phyloP scores from a whole-genome alignment of 2,888 invertebrate species.

The Plebejus anna region DNA sequence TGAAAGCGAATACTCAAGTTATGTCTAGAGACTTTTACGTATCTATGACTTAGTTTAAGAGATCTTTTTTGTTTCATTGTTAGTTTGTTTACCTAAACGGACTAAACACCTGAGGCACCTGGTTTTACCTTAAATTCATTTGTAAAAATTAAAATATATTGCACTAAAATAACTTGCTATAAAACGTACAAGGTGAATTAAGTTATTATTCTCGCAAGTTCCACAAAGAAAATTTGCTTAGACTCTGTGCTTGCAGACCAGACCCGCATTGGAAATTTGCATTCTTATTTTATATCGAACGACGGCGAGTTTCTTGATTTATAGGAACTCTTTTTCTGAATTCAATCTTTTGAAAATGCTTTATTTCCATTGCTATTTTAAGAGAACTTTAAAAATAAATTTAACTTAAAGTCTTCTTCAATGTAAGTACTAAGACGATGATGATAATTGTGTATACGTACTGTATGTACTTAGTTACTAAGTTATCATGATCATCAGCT shows the following conservation, averaged over 20 bases:
- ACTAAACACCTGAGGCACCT: too few species aligned
- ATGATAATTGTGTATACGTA: too few species aligned
- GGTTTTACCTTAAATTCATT: too few species aligned
- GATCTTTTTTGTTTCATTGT: too few species aligned
- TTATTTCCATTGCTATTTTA: conserved; percentile 1
- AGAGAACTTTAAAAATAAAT: conserved; percentile 3
- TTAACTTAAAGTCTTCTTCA: neutral
- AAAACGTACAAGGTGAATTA: conserved; percentile 5
- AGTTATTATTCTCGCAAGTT: conserved; percentile 16
- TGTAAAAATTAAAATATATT: neutral
- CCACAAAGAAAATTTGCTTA: conserved; percentile 15
- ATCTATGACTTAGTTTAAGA: too few species aligned
- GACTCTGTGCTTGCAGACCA: neutral
- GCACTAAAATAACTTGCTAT: neutral
- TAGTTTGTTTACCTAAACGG: too few species aligned
- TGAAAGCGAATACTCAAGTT: too few species aligned
- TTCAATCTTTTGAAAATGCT: conserved; percentile 9
- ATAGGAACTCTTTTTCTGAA: conserved; percentile 14
- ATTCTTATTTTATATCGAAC: conserved; percentile 13
- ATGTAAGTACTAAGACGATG: neutral
- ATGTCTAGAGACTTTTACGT: too few species aligned
- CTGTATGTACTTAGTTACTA: too few species aligned
- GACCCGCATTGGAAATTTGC: conserved; percentile 9
- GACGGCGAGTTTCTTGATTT: conserved; percentile 9
- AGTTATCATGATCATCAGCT: too few species aligned